Percentiles rank a stretch among this genome's conserved stretches.
These are phyloP conservation scores for Neodiprion fabricii DNA, from an alignment of 1,140 invertebrate genomes.

Conservation along the genomic window DNA sequence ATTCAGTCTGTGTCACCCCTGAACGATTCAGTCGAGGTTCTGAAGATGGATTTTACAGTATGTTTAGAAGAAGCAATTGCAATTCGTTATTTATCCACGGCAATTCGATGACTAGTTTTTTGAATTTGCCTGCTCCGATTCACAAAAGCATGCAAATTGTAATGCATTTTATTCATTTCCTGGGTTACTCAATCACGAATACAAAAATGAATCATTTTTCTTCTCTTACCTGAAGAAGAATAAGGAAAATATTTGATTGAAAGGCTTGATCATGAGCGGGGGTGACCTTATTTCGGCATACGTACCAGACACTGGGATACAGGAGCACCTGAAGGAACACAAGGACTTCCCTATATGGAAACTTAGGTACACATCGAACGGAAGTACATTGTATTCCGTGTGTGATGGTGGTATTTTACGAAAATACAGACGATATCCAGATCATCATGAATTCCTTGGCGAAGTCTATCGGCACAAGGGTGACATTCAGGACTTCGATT, in stretches of 20 bases:
- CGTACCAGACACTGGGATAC: slow-evolving; percentile 59
- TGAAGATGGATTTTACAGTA: slow-evolving; percentile 60
- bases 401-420: slow-evolving; percentile 60
- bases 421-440: slow-evolving; percentile 60
- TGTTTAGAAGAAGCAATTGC: slow-evolving; percentile 28
- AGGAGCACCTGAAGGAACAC: slow-evolving; percentile 57
- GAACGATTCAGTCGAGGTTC: slow-evolving; percentile 55
- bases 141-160: no score
- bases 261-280: slow-evolving; percentile 61
- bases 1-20: slow-evolving; percentile 60
- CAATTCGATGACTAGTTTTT: background rate
- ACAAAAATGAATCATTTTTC: slow-evolving; percentile 6
- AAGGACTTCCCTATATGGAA: slow-evolving; percentile 60
- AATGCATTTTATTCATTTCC: no score
- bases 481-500: slow-evolving; percentile 64
- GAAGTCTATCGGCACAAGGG: slow-evolving; percentile 61
- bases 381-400: slow-evolving; percentile 60
- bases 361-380: slow-evolving; percentile 62
- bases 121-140: no score
- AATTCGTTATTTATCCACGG: background rate
- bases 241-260: slow-evolving; percentile 11
- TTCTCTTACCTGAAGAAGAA: background rate
- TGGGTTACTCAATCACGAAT: no score
- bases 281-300: slow-evolving; percentile 60
- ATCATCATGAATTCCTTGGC: slow-evolving; percentile 61